A percentile compares a stretch with the other conserved stretches of the same genome.
These are phyloP conservation scores for Auanema freiburgensis DNA, from an alignment of 2,888 invertebrate genomes.

Conservation along the genomic window DNA sequence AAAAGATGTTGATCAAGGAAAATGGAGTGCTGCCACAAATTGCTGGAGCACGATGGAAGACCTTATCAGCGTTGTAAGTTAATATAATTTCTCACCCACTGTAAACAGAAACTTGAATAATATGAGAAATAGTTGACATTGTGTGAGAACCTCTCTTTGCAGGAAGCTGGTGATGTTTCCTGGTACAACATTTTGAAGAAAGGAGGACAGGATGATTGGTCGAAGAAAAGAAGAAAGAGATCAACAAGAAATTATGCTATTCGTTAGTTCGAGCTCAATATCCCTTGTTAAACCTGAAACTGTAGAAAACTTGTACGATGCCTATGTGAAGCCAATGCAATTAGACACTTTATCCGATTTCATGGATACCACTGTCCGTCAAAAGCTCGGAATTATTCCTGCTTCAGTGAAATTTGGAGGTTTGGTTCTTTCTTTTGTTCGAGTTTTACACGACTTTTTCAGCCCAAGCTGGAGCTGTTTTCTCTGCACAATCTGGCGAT, in stretches of 20 bases:
- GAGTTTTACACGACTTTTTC: background rate
- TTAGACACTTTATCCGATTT: constrained; percentile 65
- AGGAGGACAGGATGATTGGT: constrained; percentile 49
- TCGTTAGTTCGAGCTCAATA: background rate
- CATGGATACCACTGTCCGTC: constrained; percentile 74
- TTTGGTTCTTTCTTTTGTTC: constrained; percentile 20
- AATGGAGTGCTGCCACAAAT: constrained; percentile 72
- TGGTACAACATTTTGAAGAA: constrained; percentile 78
- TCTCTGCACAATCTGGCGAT: constrained; percentile 71
- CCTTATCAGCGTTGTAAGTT: constrained; percentile 67
- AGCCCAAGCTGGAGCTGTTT: constrained; percentile 71
- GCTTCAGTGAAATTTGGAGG: constrained; percentile 74
- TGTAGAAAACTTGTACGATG: constrained; percentile 41
- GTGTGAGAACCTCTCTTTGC: background rate
- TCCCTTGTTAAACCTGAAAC: constrained; percentile 1
- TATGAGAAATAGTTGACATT: background rate
- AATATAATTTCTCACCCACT: constrained; percentile 1
- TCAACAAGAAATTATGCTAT: background rate
- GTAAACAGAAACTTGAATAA: background rate
- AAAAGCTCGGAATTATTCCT: constrained; percentile 73
- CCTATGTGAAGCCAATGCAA: constrained; percentile 47
- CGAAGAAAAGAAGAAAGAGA: constrained; percentile 22
- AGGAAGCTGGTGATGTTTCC: constrained; percentile 73
- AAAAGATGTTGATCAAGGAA: constrained; percentile 68
- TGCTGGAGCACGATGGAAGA: constrained; percentile 74